Conservation (phyloP, 2,888 invertebrate species). For the Drosophila diplacantha region DNA sequence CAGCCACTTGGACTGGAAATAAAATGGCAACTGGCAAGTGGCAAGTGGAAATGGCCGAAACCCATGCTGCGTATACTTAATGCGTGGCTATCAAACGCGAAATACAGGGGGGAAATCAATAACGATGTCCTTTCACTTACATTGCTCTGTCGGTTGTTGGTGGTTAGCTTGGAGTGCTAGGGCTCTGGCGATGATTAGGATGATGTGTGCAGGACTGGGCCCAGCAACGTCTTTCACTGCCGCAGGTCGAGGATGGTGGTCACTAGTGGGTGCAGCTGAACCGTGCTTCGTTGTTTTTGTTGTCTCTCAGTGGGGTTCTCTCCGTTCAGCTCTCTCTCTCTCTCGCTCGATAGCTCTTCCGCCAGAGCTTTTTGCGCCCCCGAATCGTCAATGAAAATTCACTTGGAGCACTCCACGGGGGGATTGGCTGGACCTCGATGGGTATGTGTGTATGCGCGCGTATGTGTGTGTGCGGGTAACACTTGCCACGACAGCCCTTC, state of each 20-base stretch:
- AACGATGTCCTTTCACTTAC: conserved; percentile 56
- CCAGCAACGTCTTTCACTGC: conserved; percentile 43
- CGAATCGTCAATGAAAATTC: conserved; percentile 64
- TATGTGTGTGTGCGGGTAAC: conserved; percentile 57
- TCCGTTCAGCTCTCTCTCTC: conserved; percentile 9
- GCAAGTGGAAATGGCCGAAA: conserved; percentile 6
- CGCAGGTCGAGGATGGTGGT: conserved; percentile 27
- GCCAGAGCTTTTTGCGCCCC: conserved; percentile 46
- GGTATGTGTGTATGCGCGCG: conserved; percentile 20
- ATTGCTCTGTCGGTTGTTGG: conserved; percentile 49
- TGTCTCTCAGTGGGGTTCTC: conserved; percentile 45
- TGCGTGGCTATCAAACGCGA: conserved; percentile 37
- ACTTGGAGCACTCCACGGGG: conserved; percentile 45
- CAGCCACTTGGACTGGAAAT: conserved; percentile 7
- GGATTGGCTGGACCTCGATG: conserved; percentile 40
- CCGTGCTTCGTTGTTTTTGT: conserved; percentile 68
- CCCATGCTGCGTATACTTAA: conserved; percentile 37
- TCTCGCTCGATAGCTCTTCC: conserved; percentile 19
- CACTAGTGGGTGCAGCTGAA: conserved; percentile 55
- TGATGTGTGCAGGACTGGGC: conserved; percentile 62
- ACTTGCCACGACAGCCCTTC: conserved; percentile 68
- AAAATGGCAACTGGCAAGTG: conserved; percentile 15
- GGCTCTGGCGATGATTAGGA: conserved; percentile 46
- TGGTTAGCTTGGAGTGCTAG: conserved; percentile 22
- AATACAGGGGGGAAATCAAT: conserved; percentile 53